Percentiles rank a stretch among this genome's conserved stretches.
Conservation (phyloP, 2,113 vertebrate genomes). For the Channa argus region DNA sequence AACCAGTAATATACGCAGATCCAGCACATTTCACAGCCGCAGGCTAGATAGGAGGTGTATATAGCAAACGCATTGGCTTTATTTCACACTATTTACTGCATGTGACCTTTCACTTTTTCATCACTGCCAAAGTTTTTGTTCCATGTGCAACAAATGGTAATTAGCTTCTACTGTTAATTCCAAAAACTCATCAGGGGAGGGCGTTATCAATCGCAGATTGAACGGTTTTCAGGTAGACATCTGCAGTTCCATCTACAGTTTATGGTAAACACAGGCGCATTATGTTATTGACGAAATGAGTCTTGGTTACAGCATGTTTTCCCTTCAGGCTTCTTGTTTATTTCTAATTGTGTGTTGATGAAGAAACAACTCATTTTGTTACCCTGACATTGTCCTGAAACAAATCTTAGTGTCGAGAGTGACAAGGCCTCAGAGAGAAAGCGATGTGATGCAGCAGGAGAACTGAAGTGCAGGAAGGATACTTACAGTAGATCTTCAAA, state of each 20-base stretch:
- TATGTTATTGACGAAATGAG: no score
- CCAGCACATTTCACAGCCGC: slow-evolving; percentile 61
- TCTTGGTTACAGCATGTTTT: no score
- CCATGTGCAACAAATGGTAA: slow-evolving; percentile 45
- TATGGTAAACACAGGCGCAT: background rate
- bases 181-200: slow-evolving; percentile 45
- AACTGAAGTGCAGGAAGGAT: background rate
- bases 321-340: no score
- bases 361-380: slow-evolving; percentile 2
- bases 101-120: slow-evolving; percentile 40
- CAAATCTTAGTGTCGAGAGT: slow-evolving; percentile 5
- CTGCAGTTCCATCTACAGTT: slow-evolving; percentile 6
- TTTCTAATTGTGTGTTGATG: background rate
- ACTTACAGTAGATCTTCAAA: background rate
- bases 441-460: background rate
- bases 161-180: slow-evolving; percentile 43
- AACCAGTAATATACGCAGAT: slow-evolving; percentile 49
- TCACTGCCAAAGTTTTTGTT: background rate
- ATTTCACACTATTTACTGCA: slow-evolving; percentile 28
- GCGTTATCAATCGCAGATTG: slow-evolving; percentile 23
- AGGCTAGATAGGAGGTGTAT: slow-evolving; percentile 26
- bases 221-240: slow-evolving; percentile 29
- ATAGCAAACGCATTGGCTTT: slow-evolving; percentile 38
- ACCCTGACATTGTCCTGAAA: background rate
- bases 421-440: background rate